Percentiles rank a stretch among this genome's conserved stretches.
Conservation (phyloP, 1,140 invertebrate species). For the Pseudomyrmex concolor region DNA sequence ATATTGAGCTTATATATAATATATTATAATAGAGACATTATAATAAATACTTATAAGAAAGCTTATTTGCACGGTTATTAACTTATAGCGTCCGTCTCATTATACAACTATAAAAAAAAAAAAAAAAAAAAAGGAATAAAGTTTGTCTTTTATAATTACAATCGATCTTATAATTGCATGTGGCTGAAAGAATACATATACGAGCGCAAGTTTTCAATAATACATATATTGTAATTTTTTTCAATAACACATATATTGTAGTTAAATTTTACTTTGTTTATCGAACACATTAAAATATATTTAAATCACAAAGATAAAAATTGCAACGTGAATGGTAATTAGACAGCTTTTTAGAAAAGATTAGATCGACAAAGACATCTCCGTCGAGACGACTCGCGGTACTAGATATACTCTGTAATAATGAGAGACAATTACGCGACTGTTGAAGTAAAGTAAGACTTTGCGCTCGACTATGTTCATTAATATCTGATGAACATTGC, state of each 20-base stretch:
- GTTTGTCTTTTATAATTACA: not conserved
- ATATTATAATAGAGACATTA: too few relatives aligned
- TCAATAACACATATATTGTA: too few relatives aligned
- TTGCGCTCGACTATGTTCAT: not conserved
- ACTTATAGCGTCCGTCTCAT: not conserved
- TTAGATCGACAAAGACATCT: not conserved
- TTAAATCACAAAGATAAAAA: too few relatives aligned
- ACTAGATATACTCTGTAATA: not conserved
- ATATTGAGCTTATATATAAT: slow-evolving; percentile 5
- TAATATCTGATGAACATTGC: slow-evolving; percentile 28
- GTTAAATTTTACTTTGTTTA: too few relatives aligned
- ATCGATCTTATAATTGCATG: too few relatives aligned
- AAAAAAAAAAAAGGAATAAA: slow-evolving; percentile 24
- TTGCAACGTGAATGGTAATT: not conserved
- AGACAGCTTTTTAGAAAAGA: not conserved
- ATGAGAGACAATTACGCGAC: not conserved
- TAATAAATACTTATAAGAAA: not conserved
- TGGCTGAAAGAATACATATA: too few relatives aligned
- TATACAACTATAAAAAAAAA: not conserved
- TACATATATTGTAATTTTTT: too few relatives aligned
- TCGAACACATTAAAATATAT: too few relatives aligned
- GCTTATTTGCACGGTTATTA: not conserved
- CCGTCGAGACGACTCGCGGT: too few relatives aligned
- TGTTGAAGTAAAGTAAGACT: slow-evolving; percentile 12
- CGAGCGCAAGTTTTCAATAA: too few relatives aligned